Conservation (phyloP, 2,113 vertebrate genomes). For the Antennarius striatus region DNA sequence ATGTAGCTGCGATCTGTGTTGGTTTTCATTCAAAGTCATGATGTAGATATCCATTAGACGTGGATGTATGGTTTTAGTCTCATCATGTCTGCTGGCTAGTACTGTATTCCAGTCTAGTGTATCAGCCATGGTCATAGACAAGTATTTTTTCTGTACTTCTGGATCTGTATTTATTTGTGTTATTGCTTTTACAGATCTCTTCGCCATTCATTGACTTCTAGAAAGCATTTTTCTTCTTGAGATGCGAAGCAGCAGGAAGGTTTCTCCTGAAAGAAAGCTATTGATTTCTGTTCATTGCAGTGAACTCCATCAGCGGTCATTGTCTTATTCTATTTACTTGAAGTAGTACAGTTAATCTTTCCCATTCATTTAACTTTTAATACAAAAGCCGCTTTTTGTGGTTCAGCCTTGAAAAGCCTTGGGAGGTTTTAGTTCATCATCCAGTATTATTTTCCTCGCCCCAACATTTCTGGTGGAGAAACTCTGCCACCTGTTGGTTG, state of each 20-base stretch:
- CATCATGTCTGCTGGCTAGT: neutral
- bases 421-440: neutral
- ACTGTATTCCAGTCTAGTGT: constrained; percentile 21
- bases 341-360: neutral
- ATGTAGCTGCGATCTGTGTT: constrained; percentile 20
- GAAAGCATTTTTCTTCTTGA: constrained; percentile 16
- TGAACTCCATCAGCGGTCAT: neutral
- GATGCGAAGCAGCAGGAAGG: neutral
- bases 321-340: neutral
- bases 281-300: neutral
- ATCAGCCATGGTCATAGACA: neutral
- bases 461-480: constrained; percentile 6
- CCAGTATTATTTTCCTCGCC: neutral
- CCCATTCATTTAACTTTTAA: neutral
- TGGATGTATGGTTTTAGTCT: constrained; percentile 24
- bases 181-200: neutral
- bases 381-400: constrained; percentile 1
- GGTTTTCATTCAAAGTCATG: constrained; percentile 42
- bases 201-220: neutral
- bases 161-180: neutral
- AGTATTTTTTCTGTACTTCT: constrained; percentile 5
- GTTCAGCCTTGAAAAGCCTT: neutral
- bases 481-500: constrained; percentile 55
- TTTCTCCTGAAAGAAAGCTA: constrained; percentile 6
- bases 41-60: constrained; percentile 30